Evolutionary conservation across 2,888 invertebrate genomes (phyloP), one percentile per base, ranked within the genome.

Genomic region (Drosophila birchii): DNA sequence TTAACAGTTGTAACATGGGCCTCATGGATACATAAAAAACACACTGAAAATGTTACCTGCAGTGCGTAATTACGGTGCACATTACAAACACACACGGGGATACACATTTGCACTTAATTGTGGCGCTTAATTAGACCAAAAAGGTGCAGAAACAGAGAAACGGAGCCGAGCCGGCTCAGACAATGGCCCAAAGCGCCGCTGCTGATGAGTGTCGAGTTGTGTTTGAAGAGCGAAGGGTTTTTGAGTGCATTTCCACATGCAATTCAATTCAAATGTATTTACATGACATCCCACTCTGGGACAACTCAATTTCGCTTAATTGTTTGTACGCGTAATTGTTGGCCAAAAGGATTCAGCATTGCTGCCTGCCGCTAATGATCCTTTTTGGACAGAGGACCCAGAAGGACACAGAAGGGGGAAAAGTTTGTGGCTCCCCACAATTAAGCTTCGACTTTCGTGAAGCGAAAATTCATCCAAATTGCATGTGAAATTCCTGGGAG

Each of bases 41-140:
- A 18, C 18, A 16, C 6, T 1, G 49, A 53, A 56, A 32, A 44
- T 69, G 72, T 71, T 75, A 75, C 58, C 81, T 86, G 83, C 84
- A 86, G 75, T 84, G 81, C 89, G 84, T 88, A 85, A 85, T 85
- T 85, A 85, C 80, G 86, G 89, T 83, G 80, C 76, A 72, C 74
- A 86, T 88, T 86, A 88, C 83, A 75, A 54, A 71, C 59, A 59
- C 61, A 61, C 54, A 58, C 58, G 62, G 59, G 49, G 70, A 69
- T 76, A 56, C 79, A 74, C 86, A 89, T 85, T 89, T 85, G 88
- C 86, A 89, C 86, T 89, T 85, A 89, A 85, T 85, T 85, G 84
- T 89, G 84, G 88, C 89, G 83, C 89, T 88, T 85, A 85, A 85
- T 85, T 85, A 85, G 84, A 85, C 89, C 84, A 86, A 85, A 85